phyloP scores from a whole-genome alignment of 92 coral and sea anemone genomes.

The Chrysogorgia sp. region DNA sequence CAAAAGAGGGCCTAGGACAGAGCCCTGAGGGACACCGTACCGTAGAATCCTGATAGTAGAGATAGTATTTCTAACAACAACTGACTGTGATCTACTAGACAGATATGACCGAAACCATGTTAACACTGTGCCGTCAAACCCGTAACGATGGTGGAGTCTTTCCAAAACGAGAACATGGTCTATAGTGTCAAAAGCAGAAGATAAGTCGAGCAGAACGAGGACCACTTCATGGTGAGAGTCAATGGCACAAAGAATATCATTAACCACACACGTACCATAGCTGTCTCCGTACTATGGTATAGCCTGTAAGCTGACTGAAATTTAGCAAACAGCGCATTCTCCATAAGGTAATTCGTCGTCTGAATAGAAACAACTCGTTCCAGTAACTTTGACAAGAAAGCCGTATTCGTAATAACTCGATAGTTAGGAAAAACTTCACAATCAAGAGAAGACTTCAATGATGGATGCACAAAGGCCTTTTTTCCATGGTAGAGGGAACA shows the following conservation, averaged over 20 bases:
- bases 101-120: conserved; percentile 58
- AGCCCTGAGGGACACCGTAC: conserved; percentile 54
- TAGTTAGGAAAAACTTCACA: conserved; percentile 50
- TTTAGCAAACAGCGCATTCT: conserved; percentile 53
- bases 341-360: conserved; percentile 45
- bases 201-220: conserved; percentile 42
- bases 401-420: conserved; percentile 59
- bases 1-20: conserved; percentile 55
- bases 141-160: conserved; percentile 40
- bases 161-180: conserved; percentile 43
- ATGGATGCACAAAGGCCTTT: conserved; percentile 38
- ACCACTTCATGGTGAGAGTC: conserved; percentile 46
- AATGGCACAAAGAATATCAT: conserved; percentile 42
- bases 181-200: conserved; percentile 45
- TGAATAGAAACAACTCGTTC: conserved; percentile 63
- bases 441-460: conserved; percentile 33
- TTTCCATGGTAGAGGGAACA: conserved; percentile 49
- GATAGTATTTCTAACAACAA: conserved; percentile 31
- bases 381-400: conserved; percentile 57
- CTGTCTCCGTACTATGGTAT: conserved; percentile 55
- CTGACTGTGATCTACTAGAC: conserved; percentile 43
- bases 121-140: conserved; percentile 33
- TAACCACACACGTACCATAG: conserved; percentile 46
- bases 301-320: conserved; percentile 62
- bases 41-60: conserved; percentile 14